A percentile compares a stretch with the other conserved stretches of the same genome.
phyloP scores from a whole-genome alignment of 2,797 vertebrate species.

The Ptychadena robeensis region DNA sequence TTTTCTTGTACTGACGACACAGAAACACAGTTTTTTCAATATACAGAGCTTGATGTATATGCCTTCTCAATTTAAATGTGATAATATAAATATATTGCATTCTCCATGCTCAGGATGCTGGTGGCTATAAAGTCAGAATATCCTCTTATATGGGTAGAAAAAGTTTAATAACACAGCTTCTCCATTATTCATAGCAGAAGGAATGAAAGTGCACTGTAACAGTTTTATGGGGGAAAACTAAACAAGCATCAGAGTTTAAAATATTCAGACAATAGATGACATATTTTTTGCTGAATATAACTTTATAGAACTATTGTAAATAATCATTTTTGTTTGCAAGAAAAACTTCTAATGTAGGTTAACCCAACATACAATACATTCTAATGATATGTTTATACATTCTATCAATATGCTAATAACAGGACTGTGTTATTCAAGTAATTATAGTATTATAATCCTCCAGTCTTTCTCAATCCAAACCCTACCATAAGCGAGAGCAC shows the following conservation, averaged over 20 bases:
- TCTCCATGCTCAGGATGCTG: conserved; percentile 11
- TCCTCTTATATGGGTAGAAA: conserved; percentile 17
- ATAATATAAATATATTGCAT: conserved; percentile 34
- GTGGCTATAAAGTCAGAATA: conserved; percentile 29
- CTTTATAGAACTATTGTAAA: background rate
- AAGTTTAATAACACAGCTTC: conserved; percentile 29
- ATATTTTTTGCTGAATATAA: background rate
- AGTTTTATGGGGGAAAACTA: background rate
- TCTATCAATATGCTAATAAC: too few relatives aligned
- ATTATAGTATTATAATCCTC: too few relatives aligned
- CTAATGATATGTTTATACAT: too few relatives aligned
- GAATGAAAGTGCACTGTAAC: conserved; percentile 12
- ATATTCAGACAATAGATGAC: conserved; percentile 12
- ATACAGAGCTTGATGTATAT: conserved; percentile 12
- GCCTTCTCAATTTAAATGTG: conserved; percentile 20
- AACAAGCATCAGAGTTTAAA: background rate
- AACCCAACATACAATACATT: too few relatives aligned
- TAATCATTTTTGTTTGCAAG: background rate
- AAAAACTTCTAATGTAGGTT: too few relatives aligned
- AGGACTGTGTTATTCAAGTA: too few relatives aligned
- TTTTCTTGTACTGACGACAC: conserved; percentile 1
- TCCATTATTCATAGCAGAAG: conserved; percentile 41
- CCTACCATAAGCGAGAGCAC: too few relatives aligned
- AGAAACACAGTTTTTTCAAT: conserved; percentile 2
- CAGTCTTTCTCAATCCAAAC: too few relatives aligned